Conservation (phyloP, 2,797 vertebrate species). For the Poeciliopsis infans region DNA sequence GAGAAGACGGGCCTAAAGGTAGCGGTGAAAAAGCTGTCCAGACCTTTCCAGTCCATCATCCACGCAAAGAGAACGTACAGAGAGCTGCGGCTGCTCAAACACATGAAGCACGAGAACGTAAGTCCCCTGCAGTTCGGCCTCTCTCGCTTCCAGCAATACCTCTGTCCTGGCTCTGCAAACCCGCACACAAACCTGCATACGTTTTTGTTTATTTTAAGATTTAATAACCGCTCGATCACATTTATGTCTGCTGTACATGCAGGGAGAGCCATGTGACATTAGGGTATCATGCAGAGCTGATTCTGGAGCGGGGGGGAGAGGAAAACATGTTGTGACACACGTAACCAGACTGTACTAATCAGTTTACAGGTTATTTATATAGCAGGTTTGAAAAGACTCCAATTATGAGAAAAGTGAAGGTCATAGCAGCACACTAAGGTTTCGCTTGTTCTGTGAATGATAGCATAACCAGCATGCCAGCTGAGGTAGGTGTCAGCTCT, state of each 20-base stretch:
- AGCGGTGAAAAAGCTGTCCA: slow-evolving; percentile 97
- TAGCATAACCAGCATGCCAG: slow-evolving; percentile 3
- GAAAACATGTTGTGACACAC: slow-evolving; percentile 1
- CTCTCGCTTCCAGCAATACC: neutral
- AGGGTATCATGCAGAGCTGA: neutral
- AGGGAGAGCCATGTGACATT: neutral
- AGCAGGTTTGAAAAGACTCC: neutral
- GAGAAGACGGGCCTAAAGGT: slow-evolving; percentile 85
- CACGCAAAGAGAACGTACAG: slow-evolving; percentile 98
- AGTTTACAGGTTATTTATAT: slow-evolving; percentile 1
- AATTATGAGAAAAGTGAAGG: neutral
- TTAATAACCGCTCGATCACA: too few relatives aligned
- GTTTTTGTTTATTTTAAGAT: neutral
- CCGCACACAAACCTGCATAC: neutral
- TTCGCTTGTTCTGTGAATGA: slow-evolving; percentile 2
- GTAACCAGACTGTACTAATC: neutral
- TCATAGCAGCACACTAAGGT: neutral
- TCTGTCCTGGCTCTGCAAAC: too few relatives aligned
- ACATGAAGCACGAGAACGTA: slow-evolving; percentile 99
- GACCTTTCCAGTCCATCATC: slow-evolving; percentile 98
- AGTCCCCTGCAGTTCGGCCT: slow-evolving; percentile 69
- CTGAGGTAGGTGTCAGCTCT: slow-evolving; percentile 22
- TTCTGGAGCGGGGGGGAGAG: neutral
- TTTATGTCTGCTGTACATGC: slow-evolving; percentile 1
- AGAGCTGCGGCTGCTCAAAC: slow-evolving; percentile 95